These are phyloP conservation scores for Sebastes matsubarae DNA, from an alignment of 2,797 vertebrate species.

Conservation along the genomic window DNA sequence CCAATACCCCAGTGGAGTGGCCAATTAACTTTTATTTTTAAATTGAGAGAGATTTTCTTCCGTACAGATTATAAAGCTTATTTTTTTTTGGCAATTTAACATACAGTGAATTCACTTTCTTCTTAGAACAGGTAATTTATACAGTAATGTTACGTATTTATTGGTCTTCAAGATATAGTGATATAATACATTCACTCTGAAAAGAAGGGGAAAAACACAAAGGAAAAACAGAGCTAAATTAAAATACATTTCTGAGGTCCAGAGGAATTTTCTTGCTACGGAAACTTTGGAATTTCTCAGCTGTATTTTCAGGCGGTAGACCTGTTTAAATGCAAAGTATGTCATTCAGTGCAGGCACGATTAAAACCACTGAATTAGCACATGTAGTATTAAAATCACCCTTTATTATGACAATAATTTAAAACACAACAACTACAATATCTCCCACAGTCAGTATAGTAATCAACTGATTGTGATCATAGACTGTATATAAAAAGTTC, in stretches of 20 bases:
- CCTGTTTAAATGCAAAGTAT: not conserved
- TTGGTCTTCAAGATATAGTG: not conserved
- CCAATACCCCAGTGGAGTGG: not conserved
- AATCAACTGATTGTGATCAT: not conserved
- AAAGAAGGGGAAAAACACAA: not conserved
- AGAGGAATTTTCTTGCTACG: not conserved
- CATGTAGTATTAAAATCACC: not conserved
- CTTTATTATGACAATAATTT: not conserved
- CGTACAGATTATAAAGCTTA: not conserved
- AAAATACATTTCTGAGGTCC: not conserved
- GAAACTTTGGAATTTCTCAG: not conserved
- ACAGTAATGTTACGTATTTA: not conserved
- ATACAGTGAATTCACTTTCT: not conserved
- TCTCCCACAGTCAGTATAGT: not conserved
- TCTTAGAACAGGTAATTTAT: not conserved
- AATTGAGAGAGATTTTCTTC: not conserved
- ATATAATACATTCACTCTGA: not conserved
- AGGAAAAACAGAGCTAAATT: not conserved
- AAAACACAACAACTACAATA: not conserved
- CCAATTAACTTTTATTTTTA: not conserved
- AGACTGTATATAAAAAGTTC: too few relatives aligned
- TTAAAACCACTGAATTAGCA: not conserved
- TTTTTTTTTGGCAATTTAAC: not conserved
- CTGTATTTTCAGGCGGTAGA: constrained; percentile 1
- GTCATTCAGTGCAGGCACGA: not conserved